Base-by-base conservation (phyloP, 1,140 invertebrate species). In the Drosophila kikkawai region DNA sequence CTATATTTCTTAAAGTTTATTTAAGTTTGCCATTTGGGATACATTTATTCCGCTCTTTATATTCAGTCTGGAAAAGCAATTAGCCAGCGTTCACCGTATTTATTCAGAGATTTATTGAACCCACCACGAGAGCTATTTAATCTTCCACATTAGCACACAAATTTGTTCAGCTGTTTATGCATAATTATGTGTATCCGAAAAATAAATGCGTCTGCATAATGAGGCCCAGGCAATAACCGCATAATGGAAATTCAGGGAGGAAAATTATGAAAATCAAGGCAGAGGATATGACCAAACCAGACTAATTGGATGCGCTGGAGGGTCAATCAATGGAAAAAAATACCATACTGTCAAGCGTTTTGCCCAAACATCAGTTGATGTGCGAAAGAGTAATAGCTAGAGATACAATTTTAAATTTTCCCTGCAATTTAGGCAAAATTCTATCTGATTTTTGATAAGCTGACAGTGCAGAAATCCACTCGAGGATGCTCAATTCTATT, bases 191-290 rank as follows among this genome's bases (percentile, higher is more conserved):
- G 45, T 51, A 37, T 34, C 56, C 32, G 45, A 51, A 73, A 73
- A 73, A 73, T 74, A 73, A 51, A 73, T 73, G 70, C 17, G 68
- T 60, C 32, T 51, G 67, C 69, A 73, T 37, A 60, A 71, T 71
- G 17, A 47, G 42, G 11, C 44, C 53, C 45, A 32, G 37, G 48
- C 39, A 73, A 71, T 73, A 44, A 37, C 68, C 53, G 32, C 53
- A 73, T 51, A 51, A 73, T 73, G 53, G 37, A 44, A 60, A 73
- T 74, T 68, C 39, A 4, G 45, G 45, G 37, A 26, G 37, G 22
- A 32, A 73, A 60, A 29, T 71, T 47, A 51, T 17, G 53, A 42
- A 59, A 41, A 69, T 34, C 29, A 44, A 34, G 17, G 7, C 59
- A 22, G 42, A 47, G 34, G 9, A 45, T 17, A 15, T 42, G 12